Evolutionary conservation across 1,140 invertebrate species (phyloP).

Genomic region (Aphelenchoides avenae): DNA sequence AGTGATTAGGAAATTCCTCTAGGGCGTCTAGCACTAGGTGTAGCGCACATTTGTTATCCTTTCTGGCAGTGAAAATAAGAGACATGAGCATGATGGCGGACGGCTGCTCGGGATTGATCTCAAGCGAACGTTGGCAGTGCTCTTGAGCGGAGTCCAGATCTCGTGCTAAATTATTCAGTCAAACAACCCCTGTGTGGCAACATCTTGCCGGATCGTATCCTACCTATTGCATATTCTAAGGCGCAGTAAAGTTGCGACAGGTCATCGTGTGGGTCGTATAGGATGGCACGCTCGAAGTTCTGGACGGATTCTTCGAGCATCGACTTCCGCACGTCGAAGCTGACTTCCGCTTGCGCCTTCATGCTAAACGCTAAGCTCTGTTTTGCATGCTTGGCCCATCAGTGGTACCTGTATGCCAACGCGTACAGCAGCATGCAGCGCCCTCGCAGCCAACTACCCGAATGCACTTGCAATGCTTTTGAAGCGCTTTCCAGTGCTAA

Average conservation of each 20-base stretch:
- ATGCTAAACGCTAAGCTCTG: conserved; percentile 34
- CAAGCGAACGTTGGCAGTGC: conserved; percentile 43
- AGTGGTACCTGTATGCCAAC: conserved; percentile 41
- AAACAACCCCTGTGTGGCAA: no score
- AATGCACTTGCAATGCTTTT: conserved; percentile 37
- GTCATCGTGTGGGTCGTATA: conserved; percentile 51
- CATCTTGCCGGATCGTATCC: neutral
- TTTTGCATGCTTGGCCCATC: no score
- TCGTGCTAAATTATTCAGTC: conserved; percentile 26
- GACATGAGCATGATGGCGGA: conserved; percentile 55
- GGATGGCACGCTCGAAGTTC: conserved; percentile 48
- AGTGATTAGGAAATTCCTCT: conserved; percentile 54
- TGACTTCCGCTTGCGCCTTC: conserved; percentile 33
- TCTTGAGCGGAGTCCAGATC: conserved; percentile 49
- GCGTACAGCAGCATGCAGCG: conserved; percentile 49
- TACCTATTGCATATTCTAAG: conserved; percentile 51
- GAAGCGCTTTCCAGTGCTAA: conserved; percentile 46
- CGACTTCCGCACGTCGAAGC: conserved; percentile 30
- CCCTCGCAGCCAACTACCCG: conserved; percentile 32
- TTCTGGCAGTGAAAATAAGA: conserved; percentile 52
- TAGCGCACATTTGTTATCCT: conserved; percentile 53
- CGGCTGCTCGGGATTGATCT: conserved; percentile 50
- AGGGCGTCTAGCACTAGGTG: conserved; percentile 49
- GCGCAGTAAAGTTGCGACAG: conserved; percentile 56
- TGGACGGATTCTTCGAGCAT: conserved; percentile 31